phyloP scores from a whole-genome alignment of 2,797 vertebrate species.

The Myotis daubentonii region DNA sequence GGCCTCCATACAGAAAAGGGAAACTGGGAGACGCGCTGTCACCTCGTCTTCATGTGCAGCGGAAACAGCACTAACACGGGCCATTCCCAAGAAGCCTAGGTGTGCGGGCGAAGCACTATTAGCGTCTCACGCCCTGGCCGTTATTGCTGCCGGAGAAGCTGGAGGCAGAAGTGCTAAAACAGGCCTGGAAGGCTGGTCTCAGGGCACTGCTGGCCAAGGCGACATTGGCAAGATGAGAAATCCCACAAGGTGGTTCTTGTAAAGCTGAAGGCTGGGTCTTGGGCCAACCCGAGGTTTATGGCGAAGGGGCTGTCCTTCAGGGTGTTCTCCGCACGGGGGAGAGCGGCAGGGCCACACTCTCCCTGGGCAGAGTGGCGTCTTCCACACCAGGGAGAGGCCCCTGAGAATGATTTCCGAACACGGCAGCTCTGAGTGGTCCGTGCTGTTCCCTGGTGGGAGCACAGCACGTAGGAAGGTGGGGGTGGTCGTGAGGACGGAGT shows the following conservation, averaged over 20 bases:
- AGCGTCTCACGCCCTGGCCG: conserved; percentile 54
- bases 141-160: background rate
- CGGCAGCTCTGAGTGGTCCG: background rate
- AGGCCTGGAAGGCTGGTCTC: conserved; percentile 56
- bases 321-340: background rate
- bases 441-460: background rate
- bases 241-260: conserved; percentile 31
- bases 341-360: conserved; percentile 46
- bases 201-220: conserved; percentile 44
- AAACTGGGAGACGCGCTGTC: background rate
- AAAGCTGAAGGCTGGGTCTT: background rate
- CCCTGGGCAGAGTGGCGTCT: conserved; percentile 21
- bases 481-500: background rate
- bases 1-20: background rate
- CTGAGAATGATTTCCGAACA: conserved; percentile 53
- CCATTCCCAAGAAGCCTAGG: conserved; percentile 51
- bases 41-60: background rate
- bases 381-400: background rate
- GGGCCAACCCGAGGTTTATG: background rate
- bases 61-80: background rate
- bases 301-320: conserved; percentile 29
- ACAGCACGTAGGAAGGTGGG: background rate
- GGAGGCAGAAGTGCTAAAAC: conserved; percentile 77
- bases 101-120: conserved; percentile 37
- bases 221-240: conserved; percentile 52